Base-by-base conservation (phyloP, 2,797 vertebrate species). In the Perdix hodgsoniae region DNA sequence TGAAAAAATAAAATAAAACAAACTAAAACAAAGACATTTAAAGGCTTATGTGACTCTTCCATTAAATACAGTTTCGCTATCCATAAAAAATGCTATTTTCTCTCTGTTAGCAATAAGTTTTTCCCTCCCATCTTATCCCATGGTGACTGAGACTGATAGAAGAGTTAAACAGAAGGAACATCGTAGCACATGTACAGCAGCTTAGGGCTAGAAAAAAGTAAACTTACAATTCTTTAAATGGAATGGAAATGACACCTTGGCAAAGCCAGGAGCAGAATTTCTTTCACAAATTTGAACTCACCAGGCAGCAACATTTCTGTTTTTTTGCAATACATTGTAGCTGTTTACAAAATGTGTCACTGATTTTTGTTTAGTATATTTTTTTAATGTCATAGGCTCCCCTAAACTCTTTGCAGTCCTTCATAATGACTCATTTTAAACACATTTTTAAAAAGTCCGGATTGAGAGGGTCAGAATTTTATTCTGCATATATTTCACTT, bases 181-280 rank as follows among this genome's bases (percentile, higher is more conserved):
- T 95, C 91, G 93, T 78, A 96, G 90, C 80, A 92, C 82, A 92
- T 57, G 70, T 83, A 95, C 26, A 24, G 56, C 90, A 88, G 93
- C 95, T 86, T 84, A 83, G 24, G 75, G 94, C 59, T 88, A 47
- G 54, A 65, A 94, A 96, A 96, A 96, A 90, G 88, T 95, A 94
- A 95, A 96, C 93, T 96, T 93, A 83, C 90, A 96, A 97, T 96
- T 96, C 91, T 93, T 96, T 97, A 96, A 95, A 96, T 97, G 95
- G 89, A 84, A 94, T 89, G 84, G 90, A 96, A 97, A 96, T 94
- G 90, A 94, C 94, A 96, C 64, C 81, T 89, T 83, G 82, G 72
- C 80, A 91, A 95, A 96, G 84, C 95, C 91, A 95, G 86, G n/a
- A 95, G 93, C 92, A 95, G 93, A 94, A 94, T 66, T 93, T 18